Evolutionary conservation across 30 jellyfish, hydroid and myxozoan genomes (phyloP).

Genomic region (Aurelia coerulea): DNA sequence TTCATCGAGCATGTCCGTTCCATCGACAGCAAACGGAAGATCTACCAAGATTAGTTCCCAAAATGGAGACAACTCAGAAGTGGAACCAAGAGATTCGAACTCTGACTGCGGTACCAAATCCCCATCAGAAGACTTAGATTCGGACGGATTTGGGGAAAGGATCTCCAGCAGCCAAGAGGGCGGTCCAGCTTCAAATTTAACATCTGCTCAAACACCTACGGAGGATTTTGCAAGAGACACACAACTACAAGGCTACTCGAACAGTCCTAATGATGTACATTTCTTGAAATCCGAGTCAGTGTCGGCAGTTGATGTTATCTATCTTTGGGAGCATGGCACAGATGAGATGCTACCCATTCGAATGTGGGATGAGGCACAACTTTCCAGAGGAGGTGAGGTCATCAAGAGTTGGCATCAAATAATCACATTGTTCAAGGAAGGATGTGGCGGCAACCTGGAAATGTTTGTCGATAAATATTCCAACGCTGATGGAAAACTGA

Average conservation of each 20-base stretch:
- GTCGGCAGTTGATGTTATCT: conserved; percentile 79
- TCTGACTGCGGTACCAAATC: conserved; percentile 46
- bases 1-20: too few species aligned
- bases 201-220: neutral
- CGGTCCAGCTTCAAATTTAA: conserved; percentile 18
- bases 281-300: conserved; percentile 28
- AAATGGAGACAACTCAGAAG: conserved; percentile 23
- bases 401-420: conserved; percentile 73
- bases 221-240: too few species aligned
- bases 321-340: conserved; percentile 90
- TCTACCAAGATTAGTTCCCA: conserved; percentile 18
- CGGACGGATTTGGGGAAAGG: conserved; percentile 23
- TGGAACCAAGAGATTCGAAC: conserved; percentile 32
- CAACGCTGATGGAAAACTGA: conserved; percentile 55
- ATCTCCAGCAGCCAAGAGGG: conserved; percentile 30
- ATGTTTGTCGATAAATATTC: conserved; percentile 71
- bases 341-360: conserved; percentile 83
- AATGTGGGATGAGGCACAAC: conserved; percentile 64
- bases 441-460: conserved; percentile 68
- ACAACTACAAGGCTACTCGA: too few species aligned
- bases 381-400: conserved; percentile 57
- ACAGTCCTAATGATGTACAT: too few species aligned
- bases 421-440: conserved; percentile 44
- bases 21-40: too few species aligned
- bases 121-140: conserved; percentile 31